phyloP scores from a whole-genome alignment of 1,140 invertebrate genomes.

The Hirudo medicinalis region DNA sequence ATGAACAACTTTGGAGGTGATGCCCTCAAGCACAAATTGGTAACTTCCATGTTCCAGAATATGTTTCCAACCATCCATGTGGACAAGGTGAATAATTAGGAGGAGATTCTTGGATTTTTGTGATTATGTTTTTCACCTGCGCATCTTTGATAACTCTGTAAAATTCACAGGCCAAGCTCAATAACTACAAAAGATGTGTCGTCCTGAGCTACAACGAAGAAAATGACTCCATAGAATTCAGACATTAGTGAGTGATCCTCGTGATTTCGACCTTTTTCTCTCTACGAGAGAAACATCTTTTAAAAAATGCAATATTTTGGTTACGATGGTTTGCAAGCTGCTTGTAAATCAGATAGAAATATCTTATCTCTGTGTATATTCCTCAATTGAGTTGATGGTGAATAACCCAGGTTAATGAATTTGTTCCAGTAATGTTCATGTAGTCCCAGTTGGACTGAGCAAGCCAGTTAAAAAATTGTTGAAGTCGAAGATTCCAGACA shows the following conservation, averaged over 20 bases:
- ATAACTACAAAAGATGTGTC: constrained; percentile 73
- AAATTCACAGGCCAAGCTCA: constrained; percentile 60
- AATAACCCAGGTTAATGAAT: neutral
- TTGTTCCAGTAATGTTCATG: constrained; percentile 41
- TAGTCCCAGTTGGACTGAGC: constrained; percentile 71
- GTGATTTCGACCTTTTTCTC: neutral
- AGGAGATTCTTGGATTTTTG: neutral
- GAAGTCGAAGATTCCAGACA: constrained; percentile 75
- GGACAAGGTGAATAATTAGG: constrained; percentile 49
- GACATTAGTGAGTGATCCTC: constrained; percentile 61
- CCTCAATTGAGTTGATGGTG: too few relatives aligned
- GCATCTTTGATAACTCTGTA: too few relatives aligned
- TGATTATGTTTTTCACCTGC: neutral
- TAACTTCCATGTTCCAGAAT: constrained; percentile 89
- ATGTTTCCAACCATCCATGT: constrained; percentile 96
- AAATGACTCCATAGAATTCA: constrained; percentile 73
- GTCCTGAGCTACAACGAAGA: constrained; percentile 76
- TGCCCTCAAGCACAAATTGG: constrained; percentile 67
- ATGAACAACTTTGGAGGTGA: constrained; percentile 77
- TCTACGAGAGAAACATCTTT: neutral
- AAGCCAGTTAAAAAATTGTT: constrained; percentile 85
- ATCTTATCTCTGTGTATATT: too few relatives aligned
- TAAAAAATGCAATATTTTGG: neutral
- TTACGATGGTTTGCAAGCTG: neutral
- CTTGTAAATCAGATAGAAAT: neutral